Conservation (phyloP, 1,140 invertebrate species). For the Drosophila lini region DNA sequence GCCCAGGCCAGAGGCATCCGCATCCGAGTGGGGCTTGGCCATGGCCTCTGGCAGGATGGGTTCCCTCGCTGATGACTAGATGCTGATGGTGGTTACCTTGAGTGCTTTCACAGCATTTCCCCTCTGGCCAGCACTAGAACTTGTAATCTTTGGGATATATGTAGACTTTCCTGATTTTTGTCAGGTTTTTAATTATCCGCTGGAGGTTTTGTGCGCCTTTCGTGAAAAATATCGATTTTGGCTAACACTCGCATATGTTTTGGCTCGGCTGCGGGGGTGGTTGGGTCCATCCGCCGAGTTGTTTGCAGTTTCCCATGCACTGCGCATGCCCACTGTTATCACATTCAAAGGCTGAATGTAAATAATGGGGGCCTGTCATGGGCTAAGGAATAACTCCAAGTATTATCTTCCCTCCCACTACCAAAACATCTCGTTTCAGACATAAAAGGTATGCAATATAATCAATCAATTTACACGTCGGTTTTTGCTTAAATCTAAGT, state of each 20-base stretch:
- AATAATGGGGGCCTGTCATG: constrained; percentile 19
- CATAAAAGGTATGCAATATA: constrained; percentile 27
- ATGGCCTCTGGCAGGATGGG: constrained; percentile 47
- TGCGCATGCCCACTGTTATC: constrained; percentile 75
- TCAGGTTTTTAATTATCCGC: constrained; percentile 18
- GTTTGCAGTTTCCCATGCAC: constrained; percentile 30
- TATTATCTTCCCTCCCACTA: background rate
- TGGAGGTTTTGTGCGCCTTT: constrained; percentile 45
- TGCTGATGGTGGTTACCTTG: constrained; percentile 8
- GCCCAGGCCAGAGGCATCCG: constrained; percentile 88
- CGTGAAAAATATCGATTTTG: constrained; percentile 74
- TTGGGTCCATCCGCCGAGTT: constrained; percentile 19
- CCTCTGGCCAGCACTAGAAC: background rate
- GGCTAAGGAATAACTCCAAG: background rate
- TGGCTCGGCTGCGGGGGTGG: constrained; percentile 32
- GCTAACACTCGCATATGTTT: constrained; percentile 71
- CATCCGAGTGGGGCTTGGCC: constrained; percentile 84
- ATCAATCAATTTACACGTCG: constrained; percentile 53
- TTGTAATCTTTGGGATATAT: background rate
- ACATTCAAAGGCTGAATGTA: constrained; percentile 24
- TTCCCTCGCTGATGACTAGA: constrained; percentile 4
- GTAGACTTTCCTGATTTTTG: constrained; percentile 1
- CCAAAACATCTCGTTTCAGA: background rate
- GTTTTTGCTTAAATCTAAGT: constrained; percentile 39
- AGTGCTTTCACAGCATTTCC: constrained; percentile 13